Evolutionary conservation across 1,140 invertebrate species (phyloP).

Genomic region (Apis laboriosa): DNA sequence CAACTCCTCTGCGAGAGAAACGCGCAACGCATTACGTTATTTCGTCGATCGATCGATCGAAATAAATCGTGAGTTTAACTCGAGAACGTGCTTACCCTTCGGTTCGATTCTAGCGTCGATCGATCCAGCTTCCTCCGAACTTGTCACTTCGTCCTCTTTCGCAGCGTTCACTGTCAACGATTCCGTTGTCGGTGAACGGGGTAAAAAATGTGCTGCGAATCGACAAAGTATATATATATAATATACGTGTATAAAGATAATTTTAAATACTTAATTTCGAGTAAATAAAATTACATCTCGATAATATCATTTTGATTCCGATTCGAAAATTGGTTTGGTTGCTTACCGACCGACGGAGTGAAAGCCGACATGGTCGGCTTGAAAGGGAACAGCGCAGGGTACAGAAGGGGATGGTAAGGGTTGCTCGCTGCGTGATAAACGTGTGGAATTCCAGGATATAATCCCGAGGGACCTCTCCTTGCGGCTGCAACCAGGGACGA

Average conservation of each 20-base stretch:
- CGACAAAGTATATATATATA: neutral
- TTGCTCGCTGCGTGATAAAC: conserved; percentile 72
- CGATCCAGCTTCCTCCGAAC: conserved; percentile 84
- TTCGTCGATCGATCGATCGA: neutral
- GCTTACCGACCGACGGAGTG: conserved; percentile 66
- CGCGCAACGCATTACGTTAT: neutral
- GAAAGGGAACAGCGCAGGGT: conserved; percentile 78
- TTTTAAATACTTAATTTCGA: neutral
- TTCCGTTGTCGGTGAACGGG: conserved; percentile 69
- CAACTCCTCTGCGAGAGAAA: conserved; percentile 60
- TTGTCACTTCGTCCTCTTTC: conserved; percentile 89
- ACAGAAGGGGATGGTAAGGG: conserved; percentile 78
- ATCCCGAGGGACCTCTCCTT: conserved; percentile 70
- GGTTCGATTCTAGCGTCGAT: conserved; percentile 56
- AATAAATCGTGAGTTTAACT: too few species aligned
- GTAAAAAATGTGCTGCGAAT: conserved; percentile 71
- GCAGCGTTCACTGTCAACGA: conserved; percentile 70
- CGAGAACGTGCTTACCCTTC: conserved; percentile 42
- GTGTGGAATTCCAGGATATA: conserved; percentile 75
- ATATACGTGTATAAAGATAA: neutral
- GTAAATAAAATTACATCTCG: neutral
- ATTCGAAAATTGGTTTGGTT: too few species aligned
- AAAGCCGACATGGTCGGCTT: conserved; percentile 77
- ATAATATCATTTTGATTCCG: too few species aligned
- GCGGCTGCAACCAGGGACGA: conserved; percentile 78